These are phyloP conservation scores for Pyrgus malvae DNA, from an alignment of 2,888 invertebrate species.

Conservation along the genomic window DNA sequence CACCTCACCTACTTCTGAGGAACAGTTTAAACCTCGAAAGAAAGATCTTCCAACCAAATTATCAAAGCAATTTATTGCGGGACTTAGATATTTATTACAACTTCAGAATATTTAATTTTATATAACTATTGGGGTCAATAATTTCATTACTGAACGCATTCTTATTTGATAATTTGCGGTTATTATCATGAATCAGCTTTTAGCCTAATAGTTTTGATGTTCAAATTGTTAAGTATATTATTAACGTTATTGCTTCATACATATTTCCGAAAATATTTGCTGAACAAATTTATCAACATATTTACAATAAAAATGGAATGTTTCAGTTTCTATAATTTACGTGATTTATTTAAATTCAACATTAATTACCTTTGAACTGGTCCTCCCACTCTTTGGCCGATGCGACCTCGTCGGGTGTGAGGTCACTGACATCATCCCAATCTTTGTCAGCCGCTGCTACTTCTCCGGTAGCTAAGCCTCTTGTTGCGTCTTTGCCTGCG, in stretches of 20 bases:
- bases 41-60: background rate
- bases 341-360: background rate
- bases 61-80: background rate
- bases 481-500: conserved; percentile 68
- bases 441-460: conserved; percentile 66
- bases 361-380: conserved; percentile 64
- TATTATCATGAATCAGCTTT: too few species aligned
- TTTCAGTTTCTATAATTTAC: too few species aligned
- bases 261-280: too few species aligned
- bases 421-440: conserved; percentile 70
- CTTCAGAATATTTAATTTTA: too few species aligned
- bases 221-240: too few species aligned
- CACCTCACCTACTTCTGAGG: conserved; percentile 11
- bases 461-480: conserved; percentile 68
- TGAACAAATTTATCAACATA: too few species aligned
- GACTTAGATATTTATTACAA: background rate
- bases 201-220: too few species aligned
- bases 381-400: conserved; percentile 77
- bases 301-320: too few species aligned
- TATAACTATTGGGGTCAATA: too few species aligned
- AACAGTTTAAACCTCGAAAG: background rate
- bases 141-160: too few species aligned
- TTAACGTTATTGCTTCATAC: too few species aligned
- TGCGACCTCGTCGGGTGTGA: conserved; percentile 62
- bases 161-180: too few species aligned